Evolutionary conservation across 2,113 vertebrate genomes (phyloP).

Genomic region (Craseonycteris thonglongyai): DNA sequence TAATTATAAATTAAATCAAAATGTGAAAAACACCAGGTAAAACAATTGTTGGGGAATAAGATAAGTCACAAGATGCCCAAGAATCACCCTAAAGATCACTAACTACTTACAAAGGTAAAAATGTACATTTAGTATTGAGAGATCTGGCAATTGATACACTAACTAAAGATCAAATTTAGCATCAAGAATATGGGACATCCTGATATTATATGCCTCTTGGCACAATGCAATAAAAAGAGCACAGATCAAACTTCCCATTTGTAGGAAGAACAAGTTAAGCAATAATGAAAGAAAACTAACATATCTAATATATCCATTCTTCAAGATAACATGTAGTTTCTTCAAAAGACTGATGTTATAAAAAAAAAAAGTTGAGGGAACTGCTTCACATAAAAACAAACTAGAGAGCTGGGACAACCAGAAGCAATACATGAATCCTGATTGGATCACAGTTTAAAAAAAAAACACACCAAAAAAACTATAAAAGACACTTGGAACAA

Average conservation of each 20-base stretch:
- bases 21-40: background rate
- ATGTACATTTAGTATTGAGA: background rate
- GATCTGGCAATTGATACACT: slow-evolving; percentile 5
- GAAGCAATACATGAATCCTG: background rate
- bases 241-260: background rate
- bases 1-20: slow-evolving; percentile 20
- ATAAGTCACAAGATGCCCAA: slow-evolving; percentile 34
- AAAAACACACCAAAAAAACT: background rate
- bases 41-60: slow-evolving; percentile 17
- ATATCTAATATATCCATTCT: background rate
- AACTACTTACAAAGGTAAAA: background rate
- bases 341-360: background rate
- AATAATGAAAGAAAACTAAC: background rate
- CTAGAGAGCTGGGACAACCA: background rate
- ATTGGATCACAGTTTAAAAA: background rate
- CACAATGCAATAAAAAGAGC: background rate
- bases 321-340: background rate
- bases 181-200: background rate
- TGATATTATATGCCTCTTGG: background rate
- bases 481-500: background rate
- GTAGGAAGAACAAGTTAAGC: background rate
- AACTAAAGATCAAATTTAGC: background rate
- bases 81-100: slow-evolving; percentile 7
- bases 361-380: background rate
- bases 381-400: background rate